Evolutionary conservation across 2,113 vertebrate species (phyloP).

Genomic region (Catharus minimus): DNA sequence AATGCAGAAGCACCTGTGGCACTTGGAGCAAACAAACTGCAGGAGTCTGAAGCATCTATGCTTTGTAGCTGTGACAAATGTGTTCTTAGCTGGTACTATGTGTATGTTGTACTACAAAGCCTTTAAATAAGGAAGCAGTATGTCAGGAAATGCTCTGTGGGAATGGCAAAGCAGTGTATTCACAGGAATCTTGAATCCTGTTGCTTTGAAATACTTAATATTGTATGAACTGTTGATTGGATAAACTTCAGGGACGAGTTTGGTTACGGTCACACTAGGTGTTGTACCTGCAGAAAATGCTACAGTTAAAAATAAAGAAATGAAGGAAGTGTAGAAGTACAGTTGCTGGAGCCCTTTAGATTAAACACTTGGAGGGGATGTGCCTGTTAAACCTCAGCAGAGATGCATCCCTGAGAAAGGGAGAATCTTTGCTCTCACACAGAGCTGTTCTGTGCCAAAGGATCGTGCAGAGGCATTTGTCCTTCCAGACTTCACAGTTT

Average conservation of each 20-base stretch:
- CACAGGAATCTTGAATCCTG: background rate
- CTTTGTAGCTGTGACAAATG: background rate
- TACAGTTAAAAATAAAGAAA: background rate
- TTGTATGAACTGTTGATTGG: background rate
- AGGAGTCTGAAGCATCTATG: background rate
- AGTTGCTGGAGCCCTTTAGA: background rate
- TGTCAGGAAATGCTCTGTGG: background rate
- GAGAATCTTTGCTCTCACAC: rapidly evolving
- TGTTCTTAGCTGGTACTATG: background rate
- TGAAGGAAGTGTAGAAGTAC: background rate
- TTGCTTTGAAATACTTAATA: background rate
- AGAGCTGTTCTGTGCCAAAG: background rate
- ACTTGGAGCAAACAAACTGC: background rate
- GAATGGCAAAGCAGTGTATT: background rate
- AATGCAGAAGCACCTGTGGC: background rate
- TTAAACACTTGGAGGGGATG: background rate
- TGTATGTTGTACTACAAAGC: background rate
- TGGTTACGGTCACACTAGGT: background rate
- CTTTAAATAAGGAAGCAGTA: background rate
- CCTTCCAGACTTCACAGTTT: background rate
- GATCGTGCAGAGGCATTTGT: rapidly evolving
- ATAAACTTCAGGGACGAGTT: background rate
- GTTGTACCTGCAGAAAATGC: background rate
- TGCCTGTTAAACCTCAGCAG: background rate
- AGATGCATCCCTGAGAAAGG: background rate